Conservation (phyloP, 2,113 vertebrate genomes). For the Shinisaurus crocodilurus region DNA sequence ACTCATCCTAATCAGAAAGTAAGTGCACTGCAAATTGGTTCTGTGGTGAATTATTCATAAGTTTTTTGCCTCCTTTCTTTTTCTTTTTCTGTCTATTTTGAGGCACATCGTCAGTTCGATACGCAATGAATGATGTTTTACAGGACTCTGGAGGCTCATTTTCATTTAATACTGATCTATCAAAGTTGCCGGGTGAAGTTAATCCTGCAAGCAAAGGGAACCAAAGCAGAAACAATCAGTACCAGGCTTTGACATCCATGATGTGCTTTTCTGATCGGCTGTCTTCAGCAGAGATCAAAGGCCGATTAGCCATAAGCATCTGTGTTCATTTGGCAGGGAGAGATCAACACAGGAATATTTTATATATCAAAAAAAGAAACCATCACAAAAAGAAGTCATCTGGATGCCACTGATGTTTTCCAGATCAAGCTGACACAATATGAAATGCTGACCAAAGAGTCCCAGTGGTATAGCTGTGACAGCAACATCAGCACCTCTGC, state of each 20-base stretch:
- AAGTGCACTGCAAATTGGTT: conserved; percentile 38
- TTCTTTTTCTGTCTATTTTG: conserved; percentile 30
- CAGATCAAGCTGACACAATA: neutral
- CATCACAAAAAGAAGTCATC: neutral
- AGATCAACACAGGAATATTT: conserved; percentile 5
- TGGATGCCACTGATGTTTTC: neutral
- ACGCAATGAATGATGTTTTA: conserved; percentile 19
- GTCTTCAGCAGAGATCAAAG: conserved; percentile 54
- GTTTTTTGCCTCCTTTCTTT: neutral
- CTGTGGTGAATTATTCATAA: conserved; percentile 8
- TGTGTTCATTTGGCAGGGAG: neutral
- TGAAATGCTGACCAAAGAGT: neutral
- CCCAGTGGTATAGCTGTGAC: neutral
- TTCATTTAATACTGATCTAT: conserved; percentile 60
- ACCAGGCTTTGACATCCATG: conserved; percentile 46
- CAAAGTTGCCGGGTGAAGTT: conserved; percentile 41
- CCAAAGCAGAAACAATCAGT: conserved; percentile 47
- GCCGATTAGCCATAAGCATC: conserved; percentile 42
- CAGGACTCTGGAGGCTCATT: conserved; percentile 25
- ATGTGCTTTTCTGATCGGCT: conserved; percentile 51
- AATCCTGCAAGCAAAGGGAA: conserved; percentile 55
- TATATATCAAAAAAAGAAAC: neutral
- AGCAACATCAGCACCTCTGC: neutral
- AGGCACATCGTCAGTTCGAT: neutral
- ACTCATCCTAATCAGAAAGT: conserved; percentile 37